Percentiles rank a stretch among this genome's conserved stretches.
phyloP scores from a whole-genome alignment of 2,113 vertebrate genomes.

The Calidris pygmaea region DNA sequence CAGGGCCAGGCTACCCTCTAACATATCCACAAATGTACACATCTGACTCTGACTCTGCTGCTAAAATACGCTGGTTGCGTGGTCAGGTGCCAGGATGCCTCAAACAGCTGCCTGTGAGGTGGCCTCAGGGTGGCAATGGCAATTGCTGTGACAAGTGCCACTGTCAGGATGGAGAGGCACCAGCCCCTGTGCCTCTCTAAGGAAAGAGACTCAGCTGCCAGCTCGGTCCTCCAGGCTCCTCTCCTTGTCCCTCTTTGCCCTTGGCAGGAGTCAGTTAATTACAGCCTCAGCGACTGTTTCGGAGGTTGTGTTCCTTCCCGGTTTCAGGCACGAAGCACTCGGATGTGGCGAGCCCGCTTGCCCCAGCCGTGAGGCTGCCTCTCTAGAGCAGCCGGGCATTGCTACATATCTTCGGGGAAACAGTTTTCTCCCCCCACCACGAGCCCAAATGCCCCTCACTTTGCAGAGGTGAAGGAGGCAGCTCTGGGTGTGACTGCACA shows the following conservation, averaged over 20 bases:
- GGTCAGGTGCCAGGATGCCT: neutral
- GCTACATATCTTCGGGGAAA: neutral
- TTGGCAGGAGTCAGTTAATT: neutral
- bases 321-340: neutral
- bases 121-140: neutral
- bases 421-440: accelerated
- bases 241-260: neutral
- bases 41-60: neutral
- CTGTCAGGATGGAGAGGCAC: neutral
- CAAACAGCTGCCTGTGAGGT: accelerated
- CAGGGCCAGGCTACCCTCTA: neutral
- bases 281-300: neutral
- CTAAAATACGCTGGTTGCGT: neutral
- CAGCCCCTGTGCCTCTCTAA: neutral
- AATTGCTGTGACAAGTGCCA: neutral
- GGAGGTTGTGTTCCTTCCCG: accelerated
- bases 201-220: neutral
- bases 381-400: neutral
- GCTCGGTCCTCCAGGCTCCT: neutral
- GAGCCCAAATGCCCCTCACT: accelerated
- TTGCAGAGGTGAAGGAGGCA: neutral
- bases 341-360: accelerated
- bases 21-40: neutral
- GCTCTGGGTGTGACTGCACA: neutral
- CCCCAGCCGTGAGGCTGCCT: neutral